phyloP scores from a whole-genome alignment of 2,797 vertebrate genomes.

The Poecilia gillii region DNA sequence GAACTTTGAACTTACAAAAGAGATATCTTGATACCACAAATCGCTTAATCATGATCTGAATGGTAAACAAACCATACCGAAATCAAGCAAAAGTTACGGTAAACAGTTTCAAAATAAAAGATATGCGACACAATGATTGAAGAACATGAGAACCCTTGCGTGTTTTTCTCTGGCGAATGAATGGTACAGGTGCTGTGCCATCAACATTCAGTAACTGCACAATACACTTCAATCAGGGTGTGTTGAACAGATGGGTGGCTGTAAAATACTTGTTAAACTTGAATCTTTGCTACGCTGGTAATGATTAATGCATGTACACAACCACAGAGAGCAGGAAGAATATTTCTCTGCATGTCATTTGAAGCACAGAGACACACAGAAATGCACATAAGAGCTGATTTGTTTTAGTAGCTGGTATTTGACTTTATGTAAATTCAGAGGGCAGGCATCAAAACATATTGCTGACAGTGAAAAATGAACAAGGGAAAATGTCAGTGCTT shows the following conservation, averaged over 20 bases:
- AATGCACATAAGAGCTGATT: neutral
- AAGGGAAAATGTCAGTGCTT: neutral
- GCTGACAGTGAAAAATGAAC: neutral
- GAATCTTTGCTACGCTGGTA: conserved; percentile 32
- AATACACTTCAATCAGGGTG: neutral
- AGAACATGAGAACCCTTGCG: neutral
- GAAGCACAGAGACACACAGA: neutral
- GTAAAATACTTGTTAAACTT: neutral
- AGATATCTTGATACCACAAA: neutral
- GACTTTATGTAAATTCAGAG: conserved; percentile 18
- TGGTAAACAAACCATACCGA: neutral
- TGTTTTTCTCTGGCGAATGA: neutral
- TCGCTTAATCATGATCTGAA: neutral
- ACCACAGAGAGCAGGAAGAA: neutral
- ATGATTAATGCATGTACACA: conserved; percentile 13
- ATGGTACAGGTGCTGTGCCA: neutral
- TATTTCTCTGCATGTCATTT: too few relatives aligned
- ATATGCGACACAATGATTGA: neutral
- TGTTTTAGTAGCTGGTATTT: conserved; percentile 12
- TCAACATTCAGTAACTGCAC: neutral
- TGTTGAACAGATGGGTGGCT: neutral
- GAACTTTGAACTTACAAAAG: neutral
- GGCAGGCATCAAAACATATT: neutral
- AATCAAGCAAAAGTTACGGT: neutral
- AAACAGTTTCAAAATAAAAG: neutral